phyloP scores from a whole-genome alignment of 2,888 invertebrate genomes.

The Stenodera caucasica region DNA sequence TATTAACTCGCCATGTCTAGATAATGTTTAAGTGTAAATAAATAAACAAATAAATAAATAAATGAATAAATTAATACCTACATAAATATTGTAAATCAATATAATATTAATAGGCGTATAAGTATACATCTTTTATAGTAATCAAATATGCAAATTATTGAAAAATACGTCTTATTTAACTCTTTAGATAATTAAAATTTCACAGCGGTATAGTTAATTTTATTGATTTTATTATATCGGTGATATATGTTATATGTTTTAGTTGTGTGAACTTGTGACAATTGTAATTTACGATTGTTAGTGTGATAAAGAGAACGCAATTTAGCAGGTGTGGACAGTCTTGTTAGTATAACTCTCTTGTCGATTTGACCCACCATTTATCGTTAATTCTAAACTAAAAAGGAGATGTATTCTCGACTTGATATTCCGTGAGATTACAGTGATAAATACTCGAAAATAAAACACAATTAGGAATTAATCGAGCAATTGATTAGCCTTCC shows the following conservation, averaged over 20 bases:
- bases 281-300: constrained; percentile 25
- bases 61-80: not conserved
- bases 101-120: not conserved
- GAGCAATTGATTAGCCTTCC: constrained; percentile 4
- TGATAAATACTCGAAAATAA: no score
- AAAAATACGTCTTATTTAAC: not conserved
- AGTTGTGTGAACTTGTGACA: constrained; percentile 13
- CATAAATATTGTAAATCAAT: no score
- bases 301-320: constrained; percentile 22
- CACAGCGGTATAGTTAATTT: not conserved
- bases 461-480: no score
- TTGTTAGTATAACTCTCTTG: constrained; percentile 21
- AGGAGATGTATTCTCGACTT: constrained; percentile 20
- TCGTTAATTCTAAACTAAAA: constrained; percentile 24
- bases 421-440: constrained; percentile 24
- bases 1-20: constrained; percentile 23
- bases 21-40: constrained; percentile 17
- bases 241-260: constrained; percentile 16
- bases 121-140: not conserved
- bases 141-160: constrained; percentile 22
- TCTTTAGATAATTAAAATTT: constrained; percentile 19
- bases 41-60: constrained; percentile 8
- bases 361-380: constrained; percentile 14
- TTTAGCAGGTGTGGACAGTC: constrained; percentile 29
- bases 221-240: constrained; percentile 14